Conservation (phyloP, 35 echinoderm and acorn worm species). For the Amphiura filiformis region DNA sequence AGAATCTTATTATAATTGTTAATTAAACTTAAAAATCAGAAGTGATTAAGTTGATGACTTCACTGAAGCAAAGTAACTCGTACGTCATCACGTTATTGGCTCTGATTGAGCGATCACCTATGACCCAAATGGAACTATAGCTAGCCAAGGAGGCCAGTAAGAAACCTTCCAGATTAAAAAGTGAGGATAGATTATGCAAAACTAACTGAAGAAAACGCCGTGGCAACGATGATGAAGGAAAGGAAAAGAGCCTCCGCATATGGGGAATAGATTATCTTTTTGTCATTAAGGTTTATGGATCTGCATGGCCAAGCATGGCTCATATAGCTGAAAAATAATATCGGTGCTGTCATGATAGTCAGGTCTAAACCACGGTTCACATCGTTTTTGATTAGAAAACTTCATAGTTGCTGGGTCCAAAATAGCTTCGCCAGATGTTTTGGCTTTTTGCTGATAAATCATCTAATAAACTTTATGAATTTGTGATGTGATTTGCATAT, state of each 20-base stretch:
- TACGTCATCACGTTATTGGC: not conserved
- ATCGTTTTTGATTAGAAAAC: slow-evolving; percentile 9
- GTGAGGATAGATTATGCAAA: not conserved
- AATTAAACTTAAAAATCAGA: not conserved
- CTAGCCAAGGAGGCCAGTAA: no score
- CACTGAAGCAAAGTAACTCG: not conserved
- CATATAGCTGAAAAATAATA: not conserved
- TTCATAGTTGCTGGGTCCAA: not conserved
- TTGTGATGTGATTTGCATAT: slow-evolving; percentile 1
- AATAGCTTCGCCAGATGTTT: not conserved
- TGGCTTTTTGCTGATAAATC: not conserved
- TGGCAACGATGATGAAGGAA: no score
- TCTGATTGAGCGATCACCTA: not conserved
- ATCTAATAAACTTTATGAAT: slow-evolving; percentile 8
- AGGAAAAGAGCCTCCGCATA: not conserved
- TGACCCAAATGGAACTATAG: not conserved
- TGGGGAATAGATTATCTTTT: slow-evolving; percentile 1
- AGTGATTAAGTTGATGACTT: not conserved
- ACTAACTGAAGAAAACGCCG: not conserved
- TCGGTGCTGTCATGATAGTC: not conserved
- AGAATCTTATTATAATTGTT: no score
- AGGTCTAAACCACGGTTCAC: not conserved
- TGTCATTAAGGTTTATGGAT: slow-evolving; percentile 7
- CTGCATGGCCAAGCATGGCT: not conserved
- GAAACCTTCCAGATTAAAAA: not conserved